Evolutionary conservation across 2,113 vertebrate species (phyloP), one percentile per base, ranked within the genome.

Genomic region (Carettochelys insculpta): DNA sequence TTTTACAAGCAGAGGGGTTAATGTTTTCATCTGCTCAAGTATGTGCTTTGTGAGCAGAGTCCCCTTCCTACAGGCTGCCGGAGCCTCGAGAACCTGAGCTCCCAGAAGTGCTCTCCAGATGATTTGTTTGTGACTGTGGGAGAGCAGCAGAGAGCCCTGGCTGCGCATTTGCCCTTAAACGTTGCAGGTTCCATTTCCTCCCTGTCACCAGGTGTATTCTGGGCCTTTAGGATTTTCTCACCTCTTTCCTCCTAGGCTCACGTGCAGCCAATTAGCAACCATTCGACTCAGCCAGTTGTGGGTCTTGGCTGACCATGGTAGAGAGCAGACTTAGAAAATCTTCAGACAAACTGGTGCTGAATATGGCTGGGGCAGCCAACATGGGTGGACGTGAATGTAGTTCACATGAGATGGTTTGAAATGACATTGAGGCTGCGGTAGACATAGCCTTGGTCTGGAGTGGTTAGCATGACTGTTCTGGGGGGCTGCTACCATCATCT

Each of bases 1-100:
- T 92, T 86, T 93, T 95, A 95, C 61, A 93, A 90, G 97, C 89
- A 95, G 88, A 91, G 83, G 87, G 94, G 94, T 97, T 96, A 96
- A 96, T 86, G 41, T 87, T 89, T 95, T 90, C 91, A 88, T 92
- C 84, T 81, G 90, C 90, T 95, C 87, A 61, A 34, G 79, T 80
- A 24, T 94, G 82, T 88, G 92, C 80, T 83, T 94, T 92, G 92
- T 94, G 95, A 96, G 80, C 75, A 92, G 92, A 94, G 83, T 71
- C 79, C 61, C 85, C 90, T 80, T 94, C 84, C 94, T 88, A 27
- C 34, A 84, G 82, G 73, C 92, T 82, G 0, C 75, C 54, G 80
- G 77, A 91, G 53, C 86, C 61, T 53, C 58, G 50, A 90, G 85
- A 95, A 92, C 87, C 52, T 91, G 53, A 92, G 58, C 87, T 73